Percentiles rank a stretch among this genome's conserved stretches.
phyloP scores from a whole-genome alignment of 2,797 vertebrate species.

The Chaetodon trifasciatus region DNA sequence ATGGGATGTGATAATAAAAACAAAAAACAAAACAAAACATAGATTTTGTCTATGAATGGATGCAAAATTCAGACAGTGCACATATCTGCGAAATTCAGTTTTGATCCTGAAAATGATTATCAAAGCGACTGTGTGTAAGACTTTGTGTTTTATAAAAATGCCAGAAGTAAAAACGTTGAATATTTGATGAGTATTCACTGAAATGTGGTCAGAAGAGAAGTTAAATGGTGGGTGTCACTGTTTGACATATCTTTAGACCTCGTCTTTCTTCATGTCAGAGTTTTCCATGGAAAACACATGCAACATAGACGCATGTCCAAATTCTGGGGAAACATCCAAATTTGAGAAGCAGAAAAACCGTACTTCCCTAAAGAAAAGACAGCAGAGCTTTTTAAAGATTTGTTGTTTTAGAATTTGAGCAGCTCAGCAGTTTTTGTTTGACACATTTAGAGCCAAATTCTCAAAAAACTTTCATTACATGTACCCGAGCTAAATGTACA shows the following conservation, averaged over 20 bases:
- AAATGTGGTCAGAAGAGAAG: background rate
- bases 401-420: slow-evolving; percentile 22
- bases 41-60: background rate
- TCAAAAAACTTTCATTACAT: background rate
- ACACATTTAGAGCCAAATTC: background rate
- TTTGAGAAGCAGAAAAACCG: slow-evolving; percentile 48
- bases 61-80: too few species aligned
- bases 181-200: background rate
- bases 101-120: background rate
- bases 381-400: slow-evolving; percentile 15
- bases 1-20: background rate
- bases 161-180: background rate
- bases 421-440: background rate
- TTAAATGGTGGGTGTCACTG: too few species aligned
- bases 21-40: background rate
- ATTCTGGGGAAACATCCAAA: slow-evolving; percentile 29
- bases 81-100: background rate
- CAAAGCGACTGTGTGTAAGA: background rate
- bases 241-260: slow-evolving; percentile 26
- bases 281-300: slow-evolving; percentile 36
- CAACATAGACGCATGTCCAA: background rate
- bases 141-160: background rate
- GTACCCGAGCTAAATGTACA: background rate
- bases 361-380: slow-evolving; percentile 45
- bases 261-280: slow-evolving; percentile 37